These are phyloP conservation scores for Paracentrotus lividus DNA, from an alignment of 53 echinoderm and acorn worm genomes.

Conservation along the genomic window DNA sequence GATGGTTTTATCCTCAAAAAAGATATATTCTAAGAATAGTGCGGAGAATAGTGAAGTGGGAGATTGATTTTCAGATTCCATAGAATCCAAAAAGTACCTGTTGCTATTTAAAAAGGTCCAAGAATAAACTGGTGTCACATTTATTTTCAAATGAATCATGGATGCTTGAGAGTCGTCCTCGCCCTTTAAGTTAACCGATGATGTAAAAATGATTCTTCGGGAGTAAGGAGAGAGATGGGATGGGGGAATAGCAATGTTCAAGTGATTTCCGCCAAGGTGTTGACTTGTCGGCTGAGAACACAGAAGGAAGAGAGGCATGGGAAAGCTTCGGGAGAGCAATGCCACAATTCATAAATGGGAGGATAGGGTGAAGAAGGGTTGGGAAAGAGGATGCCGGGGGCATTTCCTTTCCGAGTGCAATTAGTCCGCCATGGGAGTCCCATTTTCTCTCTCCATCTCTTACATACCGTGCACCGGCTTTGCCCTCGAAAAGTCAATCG, in stretches of 20 bases:
- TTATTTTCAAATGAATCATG: not conserved
- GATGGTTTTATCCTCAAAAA: not conserved
- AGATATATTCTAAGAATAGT: not conserved
- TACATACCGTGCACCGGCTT: not conserved
- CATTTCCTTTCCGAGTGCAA: slow-evolving; percentile 36
- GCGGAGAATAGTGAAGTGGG: not conserved
- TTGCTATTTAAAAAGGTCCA: not conserved
- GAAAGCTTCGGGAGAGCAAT: not conserved
- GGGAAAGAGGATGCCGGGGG: slow-evolving; percentile 10
- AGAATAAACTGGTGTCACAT: not conserved
- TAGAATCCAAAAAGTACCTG: not conserved
- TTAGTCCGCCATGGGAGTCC: slow-evolving; percentile 51
- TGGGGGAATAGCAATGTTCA: slow-evolving; percentile 8
- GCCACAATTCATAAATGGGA: slow-evolving; percentile 40
- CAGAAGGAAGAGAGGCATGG: not conserved
- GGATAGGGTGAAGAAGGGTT: not conserved
- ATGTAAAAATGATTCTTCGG: not conserved
- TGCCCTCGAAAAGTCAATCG: slow-evolving; percentile 20
- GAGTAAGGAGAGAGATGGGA: not conserved
- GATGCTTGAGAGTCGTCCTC: not conserved
- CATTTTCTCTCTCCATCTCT: not conserved
- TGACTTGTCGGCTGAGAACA: slow-evolving; percentile 33
- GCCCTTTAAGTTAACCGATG: not conserved
- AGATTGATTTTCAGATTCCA: no score
- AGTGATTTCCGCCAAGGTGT: slow-evolving; percentile 28